phyloP scores from a whole-genome alignment of 2,797 vertebrate genomes.

The Pipistrellus pygmaeus region DNA sequence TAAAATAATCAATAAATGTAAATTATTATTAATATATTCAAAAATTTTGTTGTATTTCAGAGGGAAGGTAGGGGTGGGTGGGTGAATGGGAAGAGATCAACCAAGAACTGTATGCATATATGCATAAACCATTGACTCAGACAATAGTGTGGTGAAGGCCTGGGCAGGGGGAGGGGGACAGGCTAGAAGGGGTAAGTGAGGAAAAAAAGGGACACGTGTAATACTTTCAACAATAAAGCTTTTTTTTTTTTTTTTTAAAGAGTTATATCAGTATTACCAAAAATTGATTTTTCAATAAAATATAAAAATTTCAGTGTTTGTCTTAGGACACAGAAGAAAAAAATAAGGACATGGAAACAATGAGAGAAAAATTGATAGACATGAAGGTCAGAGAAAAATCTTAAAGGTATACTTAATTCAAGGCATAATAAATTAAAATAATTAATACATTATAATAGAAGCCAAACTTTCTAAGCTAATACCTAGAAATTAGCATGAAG shows the following conservation, averaged over 20 bases:
- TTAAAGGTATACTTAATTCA: not conserved
- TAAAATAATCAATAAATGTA: constrained; percentile 4
- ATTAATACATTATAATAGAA: not conserved
- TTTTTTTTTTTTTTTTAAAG: not conserved
- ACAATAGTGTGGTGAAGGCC: too few relatives aligned
- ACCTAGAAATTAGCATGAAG: not conserved
- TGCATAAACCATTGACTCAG: too few relatives aligned
- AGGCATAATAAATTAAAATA: not conserved
- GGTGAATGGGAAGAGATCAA: too few relatives aligned
- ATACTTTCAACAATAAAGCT: too few relatives aligned
- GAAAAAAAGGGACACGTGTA: too few relatives aligned
- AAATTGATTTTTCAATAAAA: not conserved
- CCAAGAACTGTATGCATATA: too few relatives aligned
- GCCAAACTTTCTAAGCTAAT: not conserved
- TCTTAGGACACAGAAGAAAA: not conserved
- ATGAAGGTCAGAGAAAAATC: constrained; percentile 8
- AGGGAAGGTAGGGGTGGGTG: too few relatives aligned
- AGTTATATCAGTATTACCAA: not conserved
- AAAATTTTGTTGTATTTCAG: not conserved
- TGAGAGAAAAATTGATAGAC: not conserved
- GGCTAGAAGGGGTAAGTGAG: too few relatives aligned
- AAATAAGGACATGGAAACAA: constrained; percentile 16
- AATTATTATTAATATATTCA: constrained; percentile 4
- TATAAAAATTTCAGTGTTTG: not conserved
- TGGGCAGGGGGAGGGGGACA: too few relatives aligned